A percentile compares a stretch with the other conserved stretches of the same genome.
Conservation (phyloP, 2,888 invertebrate species). For the Luperina nickerlii region DNA sequence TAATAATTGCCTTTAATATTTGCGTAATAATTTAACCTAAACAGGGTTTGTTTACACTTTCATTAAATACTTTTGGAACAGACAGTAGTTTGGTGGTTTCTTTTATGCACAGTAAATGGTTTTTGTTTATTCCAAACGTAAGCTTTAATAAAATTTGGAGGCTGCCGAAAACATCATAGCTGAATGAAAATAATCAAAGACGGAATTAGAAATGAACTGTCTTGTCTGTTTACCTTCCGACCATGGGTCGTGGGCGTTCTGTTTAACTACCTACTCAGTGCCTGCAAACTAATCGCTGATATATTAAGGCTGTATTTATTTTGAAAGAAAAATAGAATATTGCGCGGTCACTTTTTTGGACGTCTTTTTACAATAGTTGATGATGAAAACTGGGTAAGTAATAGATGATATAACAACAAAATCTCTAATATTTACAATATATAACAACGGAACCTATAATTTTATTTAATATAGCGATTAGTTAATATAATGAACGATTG, state of each 20-base stretch:
- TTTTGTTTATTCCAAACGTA: conserved; percentile 10
- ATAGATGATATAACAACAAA: no score
- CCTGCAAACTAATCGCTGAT: neutral
- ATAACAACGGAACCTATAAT: no score
- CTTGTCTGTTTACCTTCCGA: neutral
- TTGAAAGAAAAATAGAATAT: no score
- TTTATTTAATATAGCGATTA: no score
- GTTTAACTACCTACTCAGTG: neutral
- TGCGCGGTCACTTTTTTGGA: no score
- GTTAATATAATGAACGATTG: no score
- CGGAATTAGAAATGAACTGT: neutral
- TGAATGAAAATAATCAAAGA: neutral
- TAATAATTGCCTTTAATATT: neutral
- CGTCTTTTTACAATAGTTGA: no score
- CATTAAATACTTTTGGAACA: neutral
- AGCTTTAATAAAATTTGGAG: neutral
- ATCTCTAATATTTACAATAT: no score
- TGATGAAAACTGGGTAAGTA: no score
- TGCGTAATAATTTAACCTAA: neutral
- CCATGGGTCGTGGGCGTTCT: neutral
- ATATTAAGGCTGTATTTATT: neutral
- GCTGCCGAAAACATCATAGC: conserved; percentile 11
- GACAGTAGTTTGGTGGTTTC: neutral
- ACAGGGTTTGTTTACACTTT: neutral
- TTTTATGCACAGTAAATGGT: neutral